Percentiles rank a stretch among this genome's conserved stretches.
phyloP scores from a whole-genome alignment of 2,888 invertebrate species.

The Charanyca ferruginea region DNA sequence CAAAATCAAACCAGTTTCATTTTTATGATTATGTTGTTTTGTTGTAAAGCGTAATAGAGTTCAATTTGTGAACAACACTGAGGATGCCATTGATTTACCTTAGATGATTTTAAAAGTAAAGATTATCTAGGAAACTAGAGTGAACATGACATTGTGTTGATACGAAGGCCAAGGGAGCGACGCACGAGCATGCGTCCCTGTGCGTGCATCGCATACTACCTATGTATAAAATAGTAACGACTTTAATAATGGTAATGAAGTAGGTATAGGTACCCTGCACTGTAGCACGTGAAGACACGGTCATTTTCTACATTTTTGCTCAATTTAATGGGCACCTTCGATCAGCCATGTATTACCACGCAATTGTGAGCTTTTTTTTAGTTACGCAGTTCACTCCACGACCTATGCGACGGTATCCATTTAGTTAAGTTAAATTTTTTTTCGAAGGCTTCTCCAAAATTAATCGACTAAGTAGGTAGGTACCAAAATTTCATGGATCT shows the following conservation, averaged over 20 bases:
- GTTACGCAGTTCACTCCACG: background rate
- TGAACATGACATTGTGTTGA: slow-evolving; percentile 70
- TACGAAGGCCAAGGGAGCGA: slow-evolving; percentile 75
- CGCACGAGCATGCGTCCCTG: slow-evolving; percentile 67
- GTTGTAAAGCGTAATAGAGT: slow-evolving; percentile 13
- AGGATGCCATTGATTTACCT: background rate
- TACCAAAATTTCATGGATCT: background rate
- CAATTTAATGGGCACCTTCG: slow-evolving; percentile 14
- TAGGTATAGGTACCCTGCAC: too few species aligned
- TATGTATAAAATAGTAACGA: slow-evolving; percentile 32
- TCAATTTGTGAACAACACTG: slow-evolving; percentile 2
- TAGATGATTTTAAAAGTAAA: background rate
- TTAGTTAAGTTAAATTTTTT: too few species aligned
- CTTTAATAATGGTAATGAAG: slow-evolving; percentile 47
- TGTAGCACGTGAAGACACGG: slow-evolving; percentile 24
- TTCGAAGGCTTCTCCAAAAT: background rate
- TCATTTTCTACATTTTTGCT: slow-evolving; percentile 37
- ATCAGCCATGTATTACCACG: background rate
- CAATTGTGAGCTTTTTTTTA: slow-evolving; percentile 19
- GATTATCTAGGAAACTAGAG: slow-evolving; percentile 63
- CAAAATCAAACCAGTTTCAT: slow-evolving; percentile 14
- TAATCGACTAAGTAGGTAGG: background rate
- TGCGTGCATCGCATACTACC: slow-evolving; percentile 74
- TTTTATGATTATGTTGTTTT: slow-evolving; percentile 17
- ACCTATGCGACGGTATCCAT: background rate